These are phyloP conservation scores for Apamea anceps DNA, from an alignment of 2,888 invertebrate genomes.

Conservation along the genomic window DNA sequence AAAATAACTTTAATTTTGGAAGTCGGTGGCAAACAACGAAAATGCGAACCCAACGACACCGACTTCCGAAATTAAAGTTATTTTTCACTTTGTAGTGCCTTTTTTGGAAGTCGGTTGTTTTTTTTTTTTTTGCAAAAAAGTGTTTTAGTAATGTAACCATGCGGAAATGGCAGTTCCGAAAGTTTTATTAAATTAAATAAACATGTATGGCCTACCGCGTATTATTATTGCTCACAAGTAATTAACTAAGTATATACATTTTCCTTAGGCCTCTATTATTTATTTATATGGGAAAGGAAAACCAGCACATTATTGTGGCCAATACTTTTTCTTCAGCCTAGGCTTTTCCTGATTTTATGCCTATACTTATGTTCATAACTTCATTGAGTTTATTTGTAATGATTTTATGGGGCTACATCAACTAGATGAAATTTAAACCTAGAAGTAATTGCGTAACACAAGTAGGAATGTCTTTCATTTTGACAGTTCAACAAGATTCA, in stretches of 20 bases:
- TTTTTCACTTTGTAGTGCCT: no score
- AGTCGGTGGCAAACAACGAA: no score
- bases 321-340: constrained; percentile 8
- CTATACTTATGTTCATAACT: no score
- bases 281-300: constrained; percentile 29
- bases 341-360: constrained; percentile 3
- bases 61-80: no score
- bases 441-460: no score
- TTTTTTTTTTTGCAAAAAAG: no score
- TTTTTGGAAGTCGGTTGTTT: no score
- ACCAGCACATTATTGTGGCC: not conserved
- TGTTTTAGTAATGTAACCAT: not conserved
- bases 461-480: no score
- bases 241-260: constrained; percentile 6
- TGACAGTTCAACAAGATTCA: no score
- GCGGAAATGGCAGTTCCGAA: constrained; percentile 28
- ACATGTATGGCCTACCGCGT: not conserved
- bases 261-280: constrained; percentile 19
- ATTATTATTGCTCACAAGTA: constrained; percentile 1
- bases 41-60: no score
- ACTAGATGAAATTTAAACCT: not conserved
- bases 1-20: no score
- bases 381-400: not conserved
- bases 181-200: constrained; percentile 15
- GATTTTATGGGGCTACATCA: not conserved